Evolutionary conservation across 1,140 invertebrate species (phyloP), one percentile per base, ranked within the genome.

Genomic region (Orchestia grillus): DNA sequence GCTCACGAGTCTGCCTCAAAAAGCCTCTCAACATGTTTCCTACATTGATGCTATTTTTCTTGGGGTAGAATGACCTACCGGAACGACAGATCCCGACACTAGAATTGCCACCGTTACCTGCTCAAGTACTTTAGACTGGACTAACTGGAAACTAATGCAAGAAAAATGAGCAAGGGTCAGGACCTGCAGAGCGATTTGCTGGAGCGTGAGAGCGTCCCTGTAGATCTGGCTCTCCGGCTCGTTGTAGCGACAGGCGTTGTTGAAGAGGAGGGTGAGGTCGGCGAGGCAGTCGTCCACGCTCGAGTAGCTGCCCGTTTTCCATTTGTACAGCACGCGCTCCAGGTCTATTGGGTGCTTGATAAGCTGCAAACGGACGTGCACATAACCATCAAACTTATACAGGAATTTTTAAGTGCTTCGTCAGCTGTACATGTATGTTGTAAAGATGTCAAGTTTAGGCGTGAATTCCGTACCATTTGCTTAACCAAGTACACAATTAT

Each of bases 171-270:
- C 11, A 77, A 77, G 62, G 11, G 42, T 42, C 11, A 44, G n/a
- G 41, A 96, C 96, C 98, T 99, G 99, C 90, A 99, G 97, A 96
- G 99, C 99, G 47, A 99, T 98, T 97, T 99, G 98, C 97, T 99
- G 99, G 96, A 99, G 97, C 57, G 99, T 98, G 95, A 99, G 97
- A 0, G 99, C 99, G 97, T 99, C 99, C 98, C 99, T 99, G 97
- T 99, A 99, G 97, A 99, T 99, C 97, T 99, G 99, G 0, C 99
- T 99, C 97, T 99, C 99, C 0, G 99, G 99, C 97, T 99, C 99
- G 97, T 99, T 99, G 97, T 99, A 99, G 97, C 99, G 99, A 98
- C 99, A 99, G 45, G 99, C 99, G 97, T 99, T 99, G 97, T 99
- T 99, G 97, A 99, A 99, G 99, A 99, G 99, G 40, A 99, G 98